Base-by-base conservation (phyloP, 2,888 invertebrate species). In the Exephanes ischioxanthus region DNA sequence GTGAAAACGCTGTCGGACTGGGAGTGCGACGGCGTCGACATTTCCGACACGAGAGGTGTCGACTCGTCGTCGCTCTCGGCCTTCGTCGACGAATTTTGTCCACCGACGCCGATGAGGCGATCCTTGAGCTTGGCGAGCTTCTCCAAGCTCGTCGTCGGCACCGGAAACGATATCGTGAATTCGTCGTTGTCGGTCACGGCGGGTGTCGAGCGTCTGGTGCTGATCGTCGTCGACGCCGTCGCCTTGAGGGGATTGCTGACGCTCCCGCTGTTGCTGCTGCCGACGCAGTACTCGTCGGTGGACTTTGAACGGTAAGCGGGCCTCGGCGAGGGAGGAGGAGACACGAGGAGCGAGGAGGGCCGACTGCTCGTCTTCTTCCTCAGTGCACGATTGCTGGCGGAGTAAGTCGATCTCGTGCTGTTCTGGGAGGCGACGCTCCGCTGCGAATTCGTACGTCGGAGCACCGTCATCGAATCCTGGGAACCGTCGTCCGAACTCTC, bases 11-110 rank as follows among this genome's bases (percentile, higher is more conserved):
- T 91, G 37, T 93, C 92, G 0, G 91, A 91, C 4, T 90, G 89
- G 0, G 93, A 92, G 63, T 91, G 91, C 2, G 92, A 90, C 1
- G 94, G 94, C 0, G 94, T 94, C 5, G 94, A 93, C 79, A 94
- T 89, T 85, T 94, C 94, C 9, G 95, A 95, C 7, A 97, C 96
- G 84, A 97, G 94, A 80, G 96, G 96, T 2, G 97, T 96, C 88
- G 96, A 96, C 91, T 97, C 97, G 92, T 96, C 96, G 91, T 96
- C 96, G 92, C 95, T 95, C 85, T 94, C 93, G 58, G 92, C 87
- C 19, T 41, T 55, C 9, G 67, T 26, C 9, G 83, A 80, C 1
- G 83, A 78, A 4, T 88, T 83, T 0, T 87, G 71, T n/a, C 80
- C 37, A 0, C 87, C 86, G 1, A 87, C 87, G 33, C 83, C 81